These are phyloP conservation scores for Cyprinodon diabolis DNA, from an alignment of 2,797 vertebrate genomes.

Conservation along the genomic window DNA sequence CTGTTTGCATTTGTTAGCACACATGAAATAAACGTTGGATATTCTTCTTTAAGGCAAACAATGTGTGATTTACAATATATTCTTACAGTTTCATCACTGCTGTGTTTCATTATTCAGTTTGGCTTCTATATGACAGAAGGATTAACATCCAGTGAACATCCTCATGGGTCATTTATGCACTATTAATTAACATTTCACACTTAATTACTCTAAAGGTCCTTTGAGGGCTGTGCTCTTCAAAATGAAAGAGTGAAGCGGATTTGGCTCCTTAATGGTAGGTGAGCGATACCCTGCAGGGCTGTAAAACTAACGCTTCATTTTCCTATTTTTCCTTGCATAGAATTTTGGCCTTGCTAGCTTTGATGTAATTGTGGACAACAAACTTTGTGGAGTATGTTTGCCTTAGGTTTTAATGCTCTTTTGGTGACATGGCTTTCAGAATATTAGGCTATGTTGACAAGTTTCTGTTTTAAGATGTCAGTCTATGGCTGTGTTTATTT, in stretches of 20 bases:
- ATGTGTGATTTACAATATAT: neutral
- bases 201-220: constrained; percentile 61
- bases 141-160: constrained; percentile 19
- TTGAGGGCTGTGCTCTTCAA: constrained; percentile 22
- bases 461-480: too few species aligned
- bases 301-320: neutral
- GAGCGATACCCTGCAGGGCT: neutral
- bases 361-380: neutral
- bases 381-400: neutral
- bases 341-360: neutral
- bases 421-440: neutral
- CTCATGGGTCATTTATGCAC: constrained; percentile 16
- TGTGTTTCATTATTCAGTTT: neutral
- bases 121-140: neutral
- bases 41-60: constrained; percentile 10
- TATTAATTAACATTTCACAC: constrained; percentile 56
- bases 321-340: neutral
- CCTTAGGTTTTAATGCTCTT: neutral
- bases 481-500: neutral
- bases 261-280: neutral
- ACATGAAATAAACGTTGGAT: neutral
- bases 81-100: neutral
- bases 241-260: constrained; percentile 15
- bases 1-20: neutral
- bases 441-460: neutral